Conservation (phyloP, 2,888 invertebrate species). For the Himalopsyche anomala region DNA sequence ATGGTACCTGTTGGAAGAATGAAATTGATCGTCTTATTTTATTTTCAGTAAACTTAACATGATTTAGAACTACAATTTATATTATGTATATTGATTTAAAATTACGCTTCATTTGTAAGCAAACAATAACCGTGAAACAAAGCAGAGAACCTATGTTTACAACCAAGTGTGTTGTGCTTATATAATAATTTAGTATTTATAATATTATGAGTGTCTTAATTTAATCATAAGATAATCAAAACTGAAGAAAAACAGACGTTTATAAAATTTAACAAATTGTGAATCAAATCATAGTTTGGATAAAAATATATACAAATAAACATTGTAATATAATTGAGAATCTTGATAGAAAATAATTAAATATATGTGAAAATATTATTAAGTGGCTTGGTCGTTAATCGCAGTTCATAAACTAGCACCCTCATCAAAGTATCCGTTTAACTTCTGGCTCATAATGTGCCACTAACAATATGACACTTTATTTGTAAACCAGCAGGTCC, state of each 20-base stretch:
- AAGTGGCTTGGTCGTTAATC: slow-evolving; percentile 8
- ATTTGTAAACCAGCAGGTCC: slow-evolving; percentile 29
- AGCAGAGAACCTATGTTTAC: background rate
- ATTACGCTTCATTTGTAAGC: background rate
- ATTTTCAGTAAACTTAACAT: too few species aligned
- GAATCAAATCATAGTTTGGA: background rate
- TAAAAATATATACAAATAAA: background rate
- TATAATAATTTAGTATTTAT: background rate
- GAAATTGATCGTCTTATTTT: too few species aligned
- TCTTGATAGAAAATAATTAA: background rate
- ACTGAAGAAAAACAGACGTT: too few species aligned
- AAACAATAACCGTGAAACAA: background rate
- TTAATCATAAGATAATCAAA: too few species aligned
- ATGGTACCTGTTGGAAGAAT: too few species aligned
- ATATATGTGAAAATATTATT: background rate
- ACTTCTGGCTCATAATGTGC: background rate
- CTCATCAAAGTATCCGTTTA: slow-evolving; percentile 37
- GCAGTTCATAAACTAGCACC: slow-evolving; percentile 22
- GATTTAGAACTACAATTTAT: too few species aligned
- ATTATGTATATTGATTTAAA: too few species aligned
- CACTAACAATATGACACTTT: slow-evolving; percentile 17
- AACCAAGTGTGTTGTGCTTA: background rate
- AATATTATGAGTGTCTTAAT: background rate
- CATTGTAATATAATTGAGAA: background rate
- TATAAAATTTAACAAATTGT: background rate